A percentile compares a stretch with the other conserved stretches of the same genome.
Evolutionary conservation across 2,888 invertebrate genomes (phyloP).

Genomic region (Auanema sp.): DNA sequence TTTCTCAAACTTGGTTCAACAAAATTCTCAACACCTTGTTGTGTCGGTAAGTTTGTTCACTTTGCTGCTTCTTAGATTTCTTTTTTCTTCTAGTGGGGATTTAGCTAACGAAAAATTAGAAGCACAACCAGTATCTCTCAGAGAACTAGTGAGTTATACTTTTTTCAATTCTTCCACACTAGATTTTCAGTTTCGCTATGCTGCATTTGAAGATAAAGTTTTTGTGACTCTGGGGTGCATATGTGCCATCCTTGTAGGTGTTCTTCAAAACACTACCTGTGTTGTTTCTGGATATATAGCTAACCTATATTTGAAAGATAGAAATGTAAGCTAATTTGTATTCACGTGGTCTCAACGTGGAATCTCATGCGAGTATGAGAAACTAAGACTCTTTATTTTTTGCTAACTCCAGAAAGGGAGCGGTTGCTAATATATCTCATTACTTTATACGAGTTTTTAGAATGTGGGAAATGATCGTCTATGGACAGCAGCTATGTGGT

Average conservation of each 20-base stretch:
- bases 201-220: slow-evolving; percentile 12
- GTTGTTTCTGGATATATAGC: slow-evolving; percentile 20
- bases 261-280: slow-evolving; percentile 16
- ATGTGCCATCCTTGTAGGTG: slow-evolving; percentile 12
- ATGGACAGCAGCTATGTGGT: slow-evolving; percentile 12
- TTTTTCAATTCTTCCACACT: background rate
- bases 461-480: slow-evolving; percentile 15
- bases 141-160: slow-evolving; percentile 14
- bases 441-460: background rate
- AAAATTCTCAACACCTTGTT: slow-evolving; percentile 17
- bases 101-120: slow-evolving; percentile 22
- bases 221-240: slow-evolving; percentile 10
- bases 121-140: slow-evolving; percentile 14
- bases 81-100: slow-evolving; percentile 10
- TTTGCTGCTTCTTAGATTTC: too few relatives aligned
- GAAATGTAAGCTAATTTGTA: slow-evolving; percentile 2
- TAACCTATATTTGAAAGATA: slow-evolving; percentile 15
- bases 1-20: slow-evolving; percentile 15
- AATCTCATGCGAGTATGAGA: too few relatives aligned
- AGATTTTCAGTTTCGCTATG: slow-evolving; percentile 19
- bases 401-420: too few relatives aligned
- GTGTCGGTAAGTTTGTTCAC: slow-evolving; percentile 14
- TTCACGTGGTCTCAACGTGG: too few relatives aligned
- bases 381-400: too few relatives aligned
- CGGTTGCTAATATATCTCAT: background rate